Conservation (phyloP, 2,113 vertebrate species). For the Atherinomorus stipes region DNA sequence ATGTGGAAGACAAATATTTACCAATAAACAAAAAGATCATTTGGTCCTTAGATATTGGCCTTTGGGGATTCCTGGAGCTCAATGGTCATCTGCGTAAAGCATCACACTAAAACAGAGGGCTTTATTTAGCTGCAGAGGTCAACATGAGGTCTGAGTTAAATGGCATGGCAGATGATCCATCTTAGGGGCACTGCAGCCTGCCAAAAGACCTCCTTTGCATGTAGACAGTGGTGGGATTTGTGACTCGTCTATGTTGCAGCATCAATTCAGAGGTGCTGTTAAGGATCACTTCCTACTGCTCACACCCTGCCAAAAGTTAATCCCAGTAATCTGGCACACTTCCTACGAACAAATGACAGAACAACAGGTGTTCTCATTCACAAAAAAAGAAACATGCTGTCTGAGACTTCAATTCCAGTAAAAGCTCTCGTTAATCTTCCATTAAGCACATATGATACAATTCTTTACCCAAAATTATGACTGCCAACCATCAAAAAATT, state of each 20-base stretch:
- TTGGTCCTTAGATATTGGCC: slow-evolving; percentile 1
- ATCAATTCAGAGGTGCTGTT: slow-evolving; percentile 23
- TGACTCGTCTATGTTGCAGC: slow-evolving; percentile 42
- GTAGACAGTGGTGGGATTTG: slow-evolving; percentile 57
- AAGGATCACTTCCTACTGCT: slow-evolving; percentile 43
- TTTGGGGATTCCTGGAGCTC: slow-evolving; percentile 11
- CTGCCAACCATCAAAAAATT: slow-evolving; percentile 27
- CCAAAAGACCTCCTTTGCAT: slow-evolving; percentile 28
- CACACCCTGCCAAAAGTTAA: slow-evolving; percentile 50
- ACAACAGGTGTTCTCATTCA: slow-evolving; percentile 61
- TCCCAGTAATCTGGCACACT: slow-evolving; percentile 49
- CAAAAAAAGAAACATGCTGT: slow-evolving; percentile 3
- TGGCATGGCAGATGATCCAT: slow-evolving; percentile 37
- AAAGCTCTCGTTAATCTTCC: slow-evolving; percentile 57
- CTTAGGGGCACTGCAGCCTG: slow-evolving; percentile 5
- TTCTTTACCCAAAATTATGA: slow-evolving; percentile 20
- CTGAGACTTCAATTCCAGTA: slow-evolving; percentile 56
- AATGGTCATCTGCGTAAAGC: slow-evolving; percentile 2
- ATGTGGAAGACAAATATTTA: slow-evolving; percentile 8
- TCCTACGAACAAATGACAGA: slow-evolving; percentile 38
- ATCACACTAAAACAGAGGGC: neutral
- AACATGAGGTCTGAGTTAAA: slow-evolving; percentile 40
- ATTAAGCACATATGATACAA: slow-evolving; percentile 45
- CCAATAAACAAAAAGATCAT: slow-evolving; percentile 23
- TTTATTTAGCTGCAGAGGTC: slow-evolving; percentile 25